Conservation (phyloP, 2,888 invertebrate species). For the Andrena dorsata region DNA sequence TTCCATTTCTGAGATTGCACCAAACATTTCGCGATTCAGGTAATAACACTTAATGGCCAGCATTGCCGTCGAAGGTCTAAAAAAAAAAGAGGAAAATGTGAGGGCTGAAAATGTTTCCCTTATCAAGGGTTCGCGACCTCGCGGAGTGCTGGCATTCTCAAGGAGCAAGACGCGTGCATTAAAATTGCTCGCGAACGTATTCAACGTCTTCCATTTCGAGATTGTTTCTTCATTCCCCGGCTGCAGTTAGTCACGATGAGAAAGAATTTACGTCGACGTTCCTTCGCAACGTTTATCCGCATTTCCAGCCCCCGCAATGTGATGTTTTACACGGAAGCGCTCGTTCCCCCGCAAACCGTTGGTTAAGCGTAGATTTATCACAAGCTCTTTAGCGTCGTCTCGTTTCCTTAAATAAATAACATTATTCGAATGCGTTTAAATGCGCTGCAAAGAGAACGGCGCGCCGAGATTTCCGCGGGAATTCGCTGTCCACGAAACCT, state of each 20-base stretch:
- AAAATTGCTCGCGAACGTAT: constrained; percentile 48
- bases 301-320: constrained; percentile 9
- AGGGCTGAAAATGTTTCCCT: neutral
- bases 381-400: neutral
- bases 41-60: neutral
- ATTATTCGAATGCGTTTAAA: constrained; percentile 5
- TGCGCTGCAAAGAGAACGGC: neutral
- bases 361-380: constrained; percentile 18
- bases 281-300: constrained; percentile 5
- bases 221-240: constrained; percentile 55
- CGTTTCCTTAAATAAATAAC: constrained; percentile 11
- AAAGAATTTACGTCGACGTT: constrained; percentile 29
- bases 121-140: constrained; percentile 10
- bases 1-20: neutral
- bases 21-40: neutral
- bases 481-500: neutral
- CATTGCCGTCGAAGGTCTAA: neutral
- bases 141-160: constrained; percentile 10
- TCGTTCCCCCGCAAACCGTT: neutral
- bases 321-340: constrained; percentile 12
- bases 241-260: neutral
- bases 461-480: neutral
- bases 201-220: constrained; percentile 61
- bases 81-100: constrained; percentile 5
- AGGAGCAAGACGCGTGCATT: constrained; percentile 26